Percentiles rank a stretch among this genome's conserved stretches.
These are phyloP conservation scores for Pterostichus niger DNA, from an alignment of 2,888 invertebrate species.

Conservation along the genomic window DNA sequence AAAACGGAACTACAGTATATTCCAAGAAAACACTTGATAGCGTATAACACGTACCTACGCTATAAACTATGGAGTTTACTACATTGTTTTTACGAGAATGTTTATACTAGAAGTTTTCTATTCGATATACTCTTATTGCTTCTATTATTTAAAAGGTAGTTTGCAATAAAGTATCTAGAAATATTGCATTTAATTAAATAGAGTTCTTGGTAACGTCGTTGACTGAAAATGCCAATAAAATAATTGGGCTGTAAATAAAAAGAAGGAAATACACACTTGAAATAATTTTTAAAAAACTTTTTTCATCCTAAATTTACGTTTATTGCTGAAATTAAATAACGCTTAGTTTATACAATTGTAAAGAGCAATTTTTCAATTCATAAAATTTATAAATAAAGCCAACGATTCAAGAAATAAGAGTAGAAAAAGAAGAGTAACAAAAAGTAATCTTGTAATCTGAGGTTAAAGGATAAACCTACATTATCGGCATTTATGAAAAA, in stretches of 20 bases:
- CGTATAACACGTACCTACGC: slow-evolving; percentile 42
- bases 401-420: too few relatives aligned
- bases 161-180: slow-evolving; percentile 43
- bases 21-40: slow-evolving; percentile 50
- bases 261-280: slow-evolving; percentile 23
- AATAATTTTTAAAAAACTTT: neutral
- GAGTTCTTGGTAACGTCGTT: slow-evolving; percentile 24
- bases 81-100: slow-evolving; percentile 52
- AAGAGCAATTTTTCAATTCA: too few relatives aligned
- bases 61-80: slow-evolving; percentile 57
- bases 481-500: too few relatives aligned
- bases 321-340: neutral
- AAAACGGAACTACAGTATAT: slow-evolving; percentile 17
- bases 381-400: too few relatives aligned
- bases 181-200: slow-evolving; percentile 48
- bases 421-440: too few relatives aligned
- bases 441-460: too few relatives aligned
- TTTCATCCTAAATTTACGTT: neutral
- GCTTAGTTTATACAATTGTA: neutral
- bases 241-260: slow-evolving; percentile 7
- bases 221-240: slow-evolving; percentile 9
- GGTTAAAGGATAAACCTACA: too few relatives aligned
- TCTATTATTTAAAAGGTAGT: slow-evolving; percentile 48
- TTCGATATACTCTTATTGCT: slow-evolving; percentile 41
- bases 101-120: slow-evolving; percentile 50